phyloP scores from a whole-genome alignment of 2,888 invertebrate genomes.

The Mimachlamys varia region DNA sequence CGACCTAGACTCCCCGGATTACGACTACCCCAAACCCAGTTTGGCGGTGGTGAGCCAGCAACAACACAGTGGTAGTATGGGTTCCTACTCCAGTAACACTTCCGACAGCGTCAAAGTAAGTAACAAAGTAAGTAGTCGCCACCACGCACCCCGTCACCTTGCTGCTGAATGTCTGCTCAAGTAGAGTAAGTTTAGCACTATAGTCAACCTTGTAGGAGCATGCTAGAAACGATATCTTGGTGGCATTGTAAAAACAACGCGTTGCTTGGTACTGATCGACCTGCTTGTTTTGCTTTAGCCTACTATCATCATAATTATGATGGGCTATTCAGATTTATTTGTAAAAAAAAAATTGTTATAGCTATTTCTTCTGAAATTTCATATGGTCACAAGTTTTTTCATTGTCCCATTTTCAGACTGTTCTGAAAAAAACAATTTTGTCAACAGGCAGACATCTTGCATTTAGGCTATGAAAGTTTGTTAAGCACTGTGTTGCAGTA shows the following conservation, averaged over 20 bases:
- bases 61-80: constrained; percentile 78
- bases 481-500: background rate
- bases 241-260: too few species aligned
- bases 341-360: too few species aligned
- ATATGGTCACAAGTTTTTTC: too few species aligned
- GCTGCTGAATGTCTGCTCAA: constrained; percentile 14
- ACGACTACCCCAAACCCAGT: constrained; percentile 86
- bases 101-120: constrained; percentile 76
- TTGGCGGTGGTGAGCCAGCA: constrained; percentile 80
- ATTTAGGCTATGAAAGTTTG: too few species aligned
- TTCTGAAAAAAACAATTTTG: too few species aligned
- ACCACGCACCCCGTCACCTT: background rate
- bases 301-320: too few species aligned
- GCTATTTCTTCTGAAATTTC: too few species aligned
- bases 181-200: background rate
- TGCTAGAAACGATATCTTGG: background rate
- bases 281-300: too few species aligned
- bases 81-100: constrained; percentile 81
- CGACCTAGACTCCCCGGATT: constrained; percentile 86
- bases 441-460: too few species aligned
- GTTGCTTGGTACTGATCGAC: too few species aligned
- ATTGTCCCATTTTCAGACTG: too few species aligned
- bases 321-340: too few species aligned
- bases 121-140: constrained; percentile 47
- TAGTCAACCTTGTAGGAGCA: background rate